phyloP scores from a whole-genome alignment of 2,888 invertebrate genomes.

The Diploptera punctata region DNA sequence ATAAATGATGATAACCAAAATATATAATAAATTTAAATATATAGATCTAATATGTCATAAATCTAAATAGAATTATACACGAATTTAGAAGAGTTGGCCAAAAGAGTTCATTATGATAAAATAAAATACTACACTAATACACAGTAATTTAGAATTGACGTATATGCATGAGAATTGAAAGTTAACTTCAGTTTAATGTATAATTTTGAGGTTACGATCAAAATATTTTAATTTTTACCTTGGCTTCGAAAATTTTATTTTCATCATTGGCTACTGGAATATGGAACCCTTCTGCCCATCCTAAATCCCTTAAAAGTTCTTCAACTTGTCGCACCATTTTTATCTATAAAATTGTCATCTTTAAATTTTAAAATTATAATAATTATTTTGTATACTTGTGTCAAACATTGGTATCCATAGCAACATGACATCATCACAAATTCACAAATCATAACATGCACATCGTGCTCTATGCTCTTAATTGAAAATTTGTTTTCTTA shows the following conservation, averaged over 20 bases:
- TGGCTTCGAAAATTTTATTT: slow-evolving; percentile 64
- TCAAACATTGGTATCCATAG: background rate
- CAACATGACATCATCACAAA: background rate
- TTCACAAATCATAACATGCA: too few relatives aligned
- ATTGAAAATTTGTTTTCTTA: too few relatives aligned
- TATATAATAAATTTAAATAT: too few relatives aligned
- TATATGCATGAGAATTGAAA: too few relatives aligned
- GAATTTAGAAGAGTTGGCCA: too few relatives aligned
- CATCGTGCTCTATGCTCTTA: too few relatives aligned
- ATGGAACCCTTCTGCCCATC: slow-evolving; percentile 78
- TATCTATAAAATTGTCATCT: background rate
- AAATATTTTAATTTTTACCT: slow-evolving; percentile 57
- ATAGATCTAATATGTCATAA: too few relatives aligned
- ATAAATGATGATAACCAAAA: too few relatives aligned
- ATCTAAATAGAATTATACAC: too few relatives aligned
- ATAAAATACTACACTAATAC: too few relatives aligned
- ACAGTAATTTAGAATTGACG: background rate
- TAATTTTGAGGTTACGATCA: too few relatives aligned
- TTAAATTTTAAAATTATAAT: background rate
- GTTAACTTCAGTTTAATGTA: too few relatives aligned
- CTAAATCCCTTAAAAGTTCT: slow-evolving; percentile 70
- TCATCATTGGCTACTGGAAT: slow-evolving; percentile 80
- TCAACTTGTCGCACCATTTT: slow-evolving; percentile 60
- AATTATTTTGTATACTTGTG: background rate
- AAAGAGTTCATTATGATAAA: background rate